A percentile compares a stretch with the other conserved stretches of the same genome.
Conservation (phyloP, 1,140 invertebrate species). For the Drosophila willistoni region DNA sequence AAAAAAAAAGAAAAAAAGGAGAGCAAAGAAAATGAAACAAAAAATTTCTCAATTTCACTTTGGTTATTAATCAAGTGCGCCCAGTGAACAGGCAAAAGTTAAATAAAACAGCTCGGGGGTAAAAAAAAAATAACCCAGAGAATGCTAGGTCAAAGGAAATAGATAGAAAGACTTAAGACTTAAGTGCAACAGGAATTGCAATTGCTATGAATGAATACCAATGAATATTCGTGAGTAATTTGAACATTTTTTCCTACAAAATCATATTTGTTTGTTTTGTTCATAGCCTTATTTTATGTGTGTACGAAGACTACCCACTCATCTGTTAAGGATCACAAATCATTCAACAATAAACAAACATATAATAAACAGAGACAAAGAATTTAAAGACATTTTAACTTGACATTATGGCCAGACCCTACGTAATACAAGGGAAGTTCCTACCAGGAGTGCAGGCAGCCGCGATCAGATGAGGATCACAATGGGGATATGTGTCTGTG, state of each 20-base stretch:
- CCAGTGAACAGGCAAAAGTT: constrained; percentile 34
- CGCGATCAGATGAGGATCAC: constrained; percentile 9
- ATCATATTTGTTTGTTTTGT: background rate
- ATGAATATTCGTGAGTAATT: too few species aligned
- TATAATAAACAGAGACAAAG: constrained; percentile 36
- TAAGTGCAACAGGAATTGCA: background rate
- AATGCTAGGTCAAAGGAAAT: background rate
- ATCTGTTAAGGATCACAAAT: constrained; percentile 48
- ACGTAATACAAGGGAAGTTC: background rate
- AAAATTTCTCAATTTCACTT: constrained; percentile 77
- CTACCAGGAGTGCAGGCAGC: constrained; percentile 29
- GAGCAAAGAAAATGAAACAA: constrained; percentile 22
- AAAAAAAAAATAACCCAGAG: background rate
- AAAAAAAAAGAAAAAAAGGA: background rate
- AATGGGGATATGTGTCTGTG: constrained; percentile 20
- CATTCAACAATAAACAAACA: constrained; percentile 61
- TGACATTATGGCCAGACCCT: constrained; percentile 26
- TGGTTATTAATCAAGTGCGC: constrained; percentile 77
- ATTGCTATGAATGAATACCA: too few species aligned
- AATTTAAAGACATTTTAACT: constrained; percentile 54
- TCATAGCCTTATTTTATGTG: background rate
- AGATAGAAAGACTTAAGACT: background rate
- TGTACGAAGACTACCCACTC: background rate
- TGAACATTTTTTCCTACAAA: too few species aligned
- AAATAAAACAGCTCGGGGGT: constrained; percentile 18